Base-by-base conservation (phyloP, 2,797 vertebrate species). In the Semotilus atromaculatus region DNA sequence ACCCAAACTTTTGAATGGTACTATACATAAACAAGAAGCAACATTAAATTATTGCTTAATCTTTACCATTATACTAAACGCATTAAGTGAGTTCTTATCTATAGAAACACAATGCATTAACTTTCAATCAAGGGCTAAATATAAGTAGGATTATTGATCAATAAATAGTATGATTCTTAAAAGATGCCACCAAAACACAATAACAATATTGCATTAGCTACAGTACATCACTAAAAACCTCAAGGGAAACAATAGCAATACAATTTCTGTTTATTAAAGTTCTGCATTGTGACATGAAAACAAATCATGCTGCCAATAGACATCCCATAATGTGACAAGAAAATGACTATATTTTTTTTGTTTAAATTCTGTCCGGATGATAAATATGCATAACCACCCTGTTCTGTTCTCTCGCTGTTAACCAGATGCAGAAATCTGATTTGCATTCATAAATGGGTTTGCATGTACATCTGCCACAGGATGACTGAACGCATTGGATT, bases 381-480 rank as follows among this genome's bases (percentile, higher is more conserved):
- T 48, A 21, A 40, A 77, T 19, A 67, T 36, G 51, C 16, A 80
- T 51, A 67, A 29, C 3, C 43, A 29, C 8, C 0, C 11, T 34
- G 29, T 81, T 72, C 18, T 31, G 10, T 29, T 81, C 5, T 29
- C 36, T 71, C n/a, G 23, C 3, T 18, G 11, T 38, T 81, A 60
- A 81, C 23, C 67, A 72, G 80, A 71, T 0, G 6, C 2, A 1
- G 67, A 5, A 21, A 29, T 14, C 18, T 60, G 36, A 81, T 81
- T 34, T 43, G 5, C 7, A 60, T 45, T 81, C 43, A 21, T 43
- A 80, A 86, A 88, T 64, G 11, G 71, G 43, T 81, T 43, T 71
- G 48, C 60, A 77, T 81, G 84, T 34, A 45, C 67, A 78, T 67
- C 45, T 21, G 36, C 51, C 36, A 74, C 26, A 38, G 18, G 7